Percentiles rank a stretch among this genome's conserved stretches.
These are phyloP conservation scores for Pelobates cultripes DNA, from an alignment of 2,797 vertebrate genomes.

Conservation along the genomic window DNA sequence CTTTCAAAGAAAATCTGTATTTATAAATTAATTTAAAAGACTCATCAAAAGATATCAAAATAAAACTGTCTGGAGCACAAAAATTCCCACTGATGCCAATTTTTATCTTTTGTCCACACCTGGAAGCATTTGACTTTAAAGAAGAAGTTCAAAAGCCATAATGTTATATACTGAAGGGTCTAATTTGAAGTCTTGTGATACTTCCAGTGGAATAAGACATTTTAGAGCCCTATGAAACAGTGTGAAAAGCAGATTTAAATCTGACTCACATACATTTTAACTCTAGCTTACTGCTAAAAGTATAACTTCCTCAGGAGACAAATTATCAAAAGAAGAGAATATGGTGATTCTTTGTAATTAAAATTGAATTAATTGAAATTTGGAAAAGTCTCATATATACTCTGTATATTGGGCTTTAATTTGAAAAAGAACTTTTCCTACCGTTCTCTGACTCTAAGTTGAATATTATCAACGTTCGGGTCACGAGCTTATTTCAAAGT, in stretches of 20 bases:
- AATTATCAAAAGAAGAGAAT: no score
- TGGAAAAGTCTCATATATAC: no score
- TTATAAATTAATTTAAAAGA: neutral
- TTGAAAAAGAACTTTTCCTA: no score
- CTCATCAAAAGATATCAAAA: neutral
- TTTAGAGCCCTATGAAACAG: no score
- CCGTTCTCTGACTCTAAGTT: no score
- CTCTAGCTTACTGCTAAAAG: no score
- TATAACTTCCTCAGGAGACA: no score
- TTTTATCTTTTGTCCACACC: neutral
- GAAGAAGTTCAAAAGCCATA: neutral
- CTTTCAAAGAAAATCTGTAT: neutral
- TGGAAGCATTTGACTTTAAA: neutral
- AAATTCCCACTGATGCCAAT: neutral
- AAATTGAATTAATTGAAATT: no score
- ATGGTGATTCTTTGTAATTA: no score
- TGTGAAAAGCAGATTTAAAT: neutral
- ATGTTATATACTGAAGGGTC: neutral
- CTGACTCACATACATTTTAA: neutral
- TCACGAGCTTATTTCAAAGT: no score
- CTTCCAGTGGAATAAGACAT: neutral
- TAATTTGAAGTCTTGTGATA: neutral
- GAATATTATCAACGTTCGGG: no score
- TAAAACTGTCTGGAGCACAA: neutral
- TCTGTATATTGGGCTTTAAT: no score